These are phyloP conservation scores for Gnathonemus echidnorhynchus DNA, from an alignment of 2,113 vertebrate genomes.

Conservation along the genomic window DNA sequence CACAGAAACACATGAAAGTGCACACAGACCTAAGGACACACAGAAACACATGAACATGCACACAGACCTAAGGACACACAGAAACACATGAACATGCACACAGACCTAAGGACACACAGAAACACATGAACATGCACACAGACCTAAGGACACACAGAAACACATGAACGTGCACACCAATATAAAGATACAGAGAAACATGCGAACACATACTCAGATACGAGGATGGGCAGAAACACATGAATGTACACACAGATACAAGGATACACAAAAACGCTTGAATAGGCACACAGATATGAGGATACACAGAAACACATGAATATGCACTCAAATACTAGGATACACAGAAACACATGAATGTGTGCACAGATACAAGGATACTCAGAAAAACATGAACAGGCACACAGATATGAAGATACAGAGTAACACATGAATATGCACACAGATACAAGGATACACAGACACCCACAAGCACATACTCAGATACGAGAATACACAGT, in stretches of 20 bases:
- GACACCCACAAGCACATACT: not conserved
- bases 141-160: not conserved
- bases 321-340: no score
- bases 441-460: not conserved
- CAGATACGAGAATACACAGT: not conserved
- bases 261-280: not conserved
- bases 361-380: not conserved
- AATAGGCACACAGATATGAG: not conserved
- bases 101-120: not conserved
- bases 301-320: not conserved
- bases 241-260: fast-evolving
- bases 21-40: no score
- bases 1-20: no score
- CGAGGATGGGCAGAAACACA: not conserved
- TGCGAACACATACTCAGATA: not conserved
- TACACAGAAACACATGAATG: no score
- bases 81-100: not conserved
- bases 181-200: not conserved
- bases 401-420: not conserved
- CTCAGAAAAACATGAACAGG: not conserved
- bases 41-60: no score
- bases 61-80: not conserved
- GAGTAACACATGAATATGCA: not conserved
- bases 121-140: not conserved
- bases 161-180: not conserved